phyloP scores from a whole-genome alignment of 2,797 vertebrate species.

The Australoheros facetus region DNA sequence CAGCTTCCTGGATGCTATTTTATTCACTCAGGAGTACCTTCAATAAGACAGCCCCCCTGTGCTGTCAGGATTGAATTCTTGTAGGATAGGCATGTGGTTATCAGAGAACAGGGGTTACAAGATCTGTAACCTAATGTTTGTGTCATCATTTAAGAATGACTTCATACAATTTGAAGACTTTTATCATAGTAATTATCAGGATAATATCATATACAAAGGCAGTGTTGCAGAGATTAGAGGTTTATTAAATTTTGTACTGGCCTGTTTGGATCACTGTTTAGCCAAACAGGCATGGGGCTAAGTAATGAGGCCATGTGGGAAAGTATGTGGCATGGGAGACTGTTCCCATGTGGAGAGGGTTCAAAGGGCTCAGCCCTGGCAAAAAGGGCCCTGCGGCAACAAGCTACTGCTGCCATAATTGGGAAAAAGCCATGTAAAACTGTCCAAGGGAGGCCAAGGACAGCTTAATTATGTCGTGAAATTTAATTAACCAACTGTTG shows the following conservation, averaged over 20 bases:
- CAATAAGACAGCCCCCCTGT: neutral
- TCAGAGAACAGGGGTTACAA: neutral
- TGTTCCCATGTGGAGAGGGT: slow-evolving; percentile 52
- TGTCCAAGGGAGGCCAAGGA: slow-evolving; percentile 60
- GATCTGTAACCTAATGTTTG: neutral
- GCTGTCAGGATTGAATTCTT: neutral
- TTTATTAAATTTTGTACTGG: neutral
- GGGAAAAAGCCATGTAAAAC: slow-evolving; percentile 63
- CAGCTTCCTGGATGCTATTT: neutral
- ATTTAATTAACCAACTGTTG: slow-evolving; percentile 66
- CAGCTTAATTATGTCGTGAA: slow-evolving; percentile 70
- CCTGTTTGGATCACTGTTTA: neutral
- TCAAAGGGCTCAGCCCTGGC: slow-evolving; percentile 66
- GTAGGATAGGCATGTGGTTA: neutral
- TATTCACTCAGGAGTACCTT: neutral
- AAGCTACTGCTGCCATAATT: slow-evolving; percentile 61
- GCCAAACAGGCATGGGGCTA: slow-evolving; percentile 11
- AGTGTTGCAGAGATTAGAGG: slow-evolving; percentile 1
- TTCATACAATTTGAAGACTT: neutral
- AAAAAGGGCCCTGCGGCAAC: slow-evolving; percentile 40
- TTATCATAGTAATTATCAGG: slow-evolving; percentile 21
- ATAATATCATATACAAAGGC: slow-evolving; percentile 20
- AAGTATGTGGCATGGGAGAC: slow-evolving; percentile 20
- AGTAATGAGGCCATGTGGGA: slow-evolving; percentile 40
- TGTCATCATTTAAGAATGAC: slow-evolving; percentile 2